Evolutionary conservation across 2,797 vertebrate species (phyloP), one percentile per base, ranked within the genome.

Genomic region (Chiloscyllium punctatum): DNA sequence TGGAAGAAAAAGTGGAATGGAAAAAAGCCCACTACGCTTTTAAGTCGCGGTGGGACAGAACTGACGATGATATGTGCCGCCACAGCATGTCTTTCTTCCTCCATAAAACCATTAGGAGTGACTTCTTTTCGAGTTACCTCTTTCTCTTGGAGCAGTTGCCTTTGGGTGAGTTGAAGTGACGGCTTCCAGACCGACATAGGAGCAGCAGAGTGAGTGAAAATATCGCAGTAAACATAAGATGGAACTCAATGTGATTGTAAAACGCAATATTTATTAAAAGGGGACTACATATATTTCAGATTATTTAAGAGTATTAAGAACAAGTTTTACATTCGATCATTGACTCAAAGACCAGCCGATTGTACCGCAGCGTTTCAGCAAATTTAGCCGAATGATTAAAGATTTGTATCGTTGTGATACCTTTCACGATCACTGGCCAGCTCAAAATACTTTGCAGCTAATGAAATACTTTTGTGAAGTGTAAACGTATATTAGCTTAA

Each of bases 41-140:
- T 96, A 97, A 97, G 95, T 98, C 98, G 0, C 98, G 98, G 96
- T 99, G 99, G 98, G 98, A 98, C 84, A 97, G 98, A 96, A 99
- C 98, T 0, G 98, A 99, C 0, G 97, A 98, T 96, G 97, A 98
- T 11, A 98, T 99, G 97, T 99, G 99, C 96, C 98, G 98, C 95
- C 98, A 99, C 96, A 99, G 99, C 96, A 99, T 99, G 98, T 99
- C 99, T 96, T 99, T 99, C 95, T 96, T 98, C 96, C 97, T 99
- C 96, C 98, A 99, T 96, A 99, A 97, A 96, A 97, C 98, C 0
- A 97, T 99, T 96, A 97, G 98, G 96, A 98, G 97, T 16, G 98
- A 99, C 96, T 99, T 99, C 97, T 99, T 99, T 95, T 98, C 98
- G 97, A 99, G 99, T 97, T 99, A 99, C 96, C 98, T 99, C 95